Base-by-base conservation (phyloP, 2,888 invertebrate genomes). In the Portevinia maculata region DNA sequence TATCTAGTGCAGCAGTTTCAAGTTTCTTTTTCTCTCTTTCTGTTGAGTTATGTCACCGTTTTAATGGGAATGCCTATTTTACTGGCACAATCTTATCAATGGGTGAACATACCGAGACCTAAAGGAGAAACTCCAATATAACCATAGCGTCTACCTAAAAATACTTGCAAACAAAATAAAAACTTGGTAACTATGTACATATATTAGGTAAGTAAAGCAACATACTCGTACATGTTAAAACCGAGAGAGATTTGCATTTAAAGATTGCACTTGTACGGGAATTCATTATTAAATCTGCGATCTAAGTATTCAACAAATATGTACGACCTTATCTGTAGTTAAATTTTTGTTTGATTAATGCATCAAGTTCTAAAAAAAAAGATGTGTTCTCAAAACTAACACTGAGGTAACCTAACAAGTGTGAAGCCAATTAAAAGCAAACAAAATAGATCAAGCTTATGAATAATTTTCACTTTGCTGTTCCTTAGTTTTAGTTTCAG, bases 391-490 rank as follows among this genome's bases (percentile, higher is more conserved):
- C 17, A 17, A 44, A 19, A 17, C 17, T n/a, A n/a, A n/a, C 8
- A 44, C 11, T 21, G n/a, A 50, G 55, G 57, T 62, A 74, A 74
- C 71, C 59, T 79, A 34, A 46, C 24, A 71, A 24, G 24, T 24
- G 24, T 24, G 2, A 24, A 64, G 74, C 50, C 74, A 74, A 79
- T 79, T 79, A 74, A 62, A 79, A 48, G 30, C 30, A 7, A 44
- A 34, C 4, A 19, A 64, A 50, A 52, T 67, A 69, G 69, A 74
- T 62, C 62, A 79, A 64, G 55, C 55, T 50, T 79, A 62, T 69
- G 74, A 79, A 62, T 79, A 79, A 79, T 74, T 74, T 64, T 62
- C 62, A 74, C 34, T 67, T 55, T 50, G 71, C 34, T 64, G 52
- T 59, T 70, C 21, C 11, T 9, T 37, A 44, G 19, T 46, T 62